A percentile compares a stretch with the other conserved stretches of the same genome.
phyloP scores from a whole-genome alignment of 2,888 invertebrate genomes.

The Merodon equestris region DNA sequence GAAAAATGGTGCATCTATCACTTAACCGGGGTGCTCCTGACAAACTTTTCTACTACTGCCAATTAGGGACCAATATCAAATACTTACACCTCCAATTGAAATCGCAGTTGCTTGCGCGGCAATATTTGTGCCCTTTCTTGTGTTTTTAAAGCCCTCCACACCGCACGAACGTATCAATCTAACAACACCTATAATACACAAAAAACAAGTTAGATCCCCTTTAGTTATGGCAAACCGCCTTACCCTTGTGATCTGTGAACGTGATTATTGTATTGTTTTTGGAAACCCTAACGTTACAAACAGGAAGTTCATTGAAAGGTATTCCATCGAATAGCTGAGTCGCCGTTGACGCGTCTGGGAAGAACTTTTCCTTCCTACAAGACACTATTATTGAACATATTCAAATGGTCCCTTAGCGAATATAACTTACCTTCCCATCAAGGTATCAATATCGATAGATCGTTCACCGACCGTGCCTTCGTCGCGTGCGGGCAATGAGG shows the following conservation, averaged over 20 bases:
- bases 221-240: slow-evolving; percentile 17
- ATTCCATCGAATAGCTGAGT: slow-evolving; percentile 86
- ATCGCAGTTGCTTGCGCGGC: slow-evolving; percentile 97
- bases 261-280: slow-evolving; percentile 93
- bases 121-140: slow-evolving; percentile 96
- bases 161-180: slow-evolving; percentile 88
- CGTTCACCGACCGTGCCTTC: slow-evolving; percentile 90
- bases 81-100: slow-evolving; percentile 85
- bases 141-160: slow-evolving; percentile 95
- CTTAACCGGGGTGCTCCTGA: too few relatives aligned
- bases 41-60: too few relatives aligned
- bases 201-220: neutral
- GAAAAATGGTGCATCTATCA: too few relatives aligned
- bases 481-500: slow-evolving; percentile 81
- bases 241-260: slow-evolving; percentile 86
- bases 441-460: slow-evolving; percentile 84
- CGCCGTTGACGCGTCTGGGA: slow-evolving; percentile 87
- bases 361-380: slow-evolving; percentile 84
- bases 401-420: too few relatives aligned
- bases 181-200: slow-evolving; percentile 76
- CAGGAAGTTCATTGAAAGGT: slow-evolving; percentile 88
- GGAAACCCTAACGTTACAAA: slow-evolving; percentile 89
- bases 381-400: neutral
- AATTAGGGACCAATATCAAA: too few relatives aligned
- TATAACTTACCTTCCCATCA: slow-evolving; percentile 81